Evolutionary conservation across 2,113 vertebrate species (phyloP).

Genomic region (Camelus dromedarius): DNA sequence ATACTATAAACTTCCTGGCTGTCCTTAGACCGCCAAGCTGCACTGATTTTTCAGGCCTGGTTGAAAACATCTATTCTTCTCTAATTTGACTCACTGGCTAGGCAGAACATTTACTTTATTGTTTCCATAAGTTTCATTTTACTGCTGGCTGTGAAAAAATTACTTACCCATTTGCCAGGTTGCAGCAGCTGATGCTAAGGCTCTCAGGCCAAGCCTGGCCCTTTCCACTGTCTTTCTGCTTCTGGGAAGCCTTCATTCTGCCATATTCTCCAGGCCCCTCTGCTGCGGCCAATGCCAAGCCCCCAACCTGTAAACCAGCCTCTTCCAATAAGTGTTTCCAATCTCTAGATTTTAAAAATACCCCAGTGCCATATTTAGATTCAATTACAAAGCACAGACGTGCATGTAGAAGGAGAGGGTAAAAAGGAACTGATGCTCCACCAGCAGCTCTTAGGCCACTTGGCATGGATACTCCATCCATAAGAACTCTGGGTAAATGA

Average conservation of each 20-base stretch:
- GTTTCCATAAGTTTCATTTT: conserved; percentile 81
- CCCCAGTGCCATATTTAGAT: conserved; percentile 58
- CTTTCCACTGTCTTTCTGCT: background rate
- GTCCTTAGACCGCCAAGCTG: background rate
- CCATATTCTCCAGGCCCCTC: background rate
- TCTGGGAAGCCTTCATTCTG: conserved; percentile 33
- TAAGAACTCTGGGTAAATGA: background rate
- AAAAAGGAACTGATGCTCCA: background rate
- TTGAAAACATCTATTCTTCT: conserved; percentile 52
- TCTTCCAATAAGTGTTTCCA: conserved; percentile 64
- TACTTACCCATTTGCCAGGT: conserved; percentile 70
- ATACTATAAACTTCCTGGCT: conserved; percentile 17
- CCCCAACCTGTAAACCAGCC: conserved; percentile 51
- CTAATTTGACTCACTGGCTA: conserved; percentile 74
- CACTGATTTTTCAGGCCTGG: conserved; percentile 37
- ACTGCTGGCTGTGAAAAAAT: conserved; percentile 74
- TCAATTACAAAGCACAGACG: conserved; percentile 62
- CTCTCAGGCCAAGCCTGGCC: conserved; percentile 44
- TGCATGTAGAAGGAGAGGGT: background rate
- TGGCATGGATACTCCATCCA: background rate
- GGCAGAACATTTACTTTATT: conserved; percentile 75
- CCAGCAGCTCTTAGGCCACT: background rate
- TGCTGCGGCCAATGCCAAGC: conserved; percentile 50
- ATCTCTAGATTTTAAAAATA: conserved; percentile 62
- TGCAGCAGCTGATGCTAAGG: conserved; percentile 61